Evolutionary conservation across 2,113 vertebrate genomes (phyloP), one percentile per base, ranked within the genome.

Genomic region (Gadus macrocephalus): DNA sequence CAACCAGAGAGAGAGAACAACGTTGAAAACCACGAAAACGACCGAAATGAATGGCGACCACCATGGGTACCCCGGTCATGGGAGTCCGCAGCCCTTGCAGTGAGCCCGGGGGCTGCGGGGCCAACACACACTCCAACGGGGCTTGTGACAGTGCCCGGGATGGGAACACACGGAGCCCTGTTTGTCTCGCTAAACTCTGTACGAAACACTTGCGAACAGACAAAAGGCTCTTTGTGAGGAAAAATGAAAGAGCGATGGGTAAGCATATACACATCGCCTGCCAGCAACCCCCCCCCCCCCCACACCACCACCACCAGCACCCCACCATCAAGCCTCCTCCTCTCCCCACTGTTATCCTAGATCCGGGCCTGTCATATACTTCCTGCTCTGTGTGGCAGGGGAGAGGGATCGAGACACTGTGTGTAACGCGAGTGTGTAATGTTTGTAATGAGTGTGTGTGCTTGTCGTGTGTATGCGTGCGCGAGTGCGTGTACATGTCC

Each of bases 171-270:
- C 20, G 62, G 64, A 63, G 66, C 66, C 66, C 69, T 74, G 74
- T 69, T 68, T 74, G 76, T 70, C 56, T 75, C 64, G 70, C 56
- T 20, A 27, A 72, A 53, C 75, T 67, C 65, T 20, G 73, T 70
- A 20, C 3, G 71, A 76, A 73, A 71, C 38, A 49, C 67, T 74
- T 17, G 20, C 19, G 27, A 16, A 16, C 22, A 71, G 64, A 85
- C 71, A 86, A 82, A 80, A 25, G 75, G 15, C 14, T 70, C 68
- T 83, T 82, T 55, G 53, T 55, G 53, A 16, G 11, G 53, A 55
- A 5, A 55, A 55, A 55, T 15, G 16, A 55, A 55, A 55, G 12
- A 85, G 81, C 84, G 70, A 66, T 60, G 2, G 31, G 31, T 31
- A 31, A 31, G 31, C 31, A 31, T 31, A 5, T 31, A 31, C 31